These are phyloP conservation scores for Cryptosula pallasiana DNA, from an alignment of 2,888 invertebrate species.

Conservation along the genomic window DNA sequence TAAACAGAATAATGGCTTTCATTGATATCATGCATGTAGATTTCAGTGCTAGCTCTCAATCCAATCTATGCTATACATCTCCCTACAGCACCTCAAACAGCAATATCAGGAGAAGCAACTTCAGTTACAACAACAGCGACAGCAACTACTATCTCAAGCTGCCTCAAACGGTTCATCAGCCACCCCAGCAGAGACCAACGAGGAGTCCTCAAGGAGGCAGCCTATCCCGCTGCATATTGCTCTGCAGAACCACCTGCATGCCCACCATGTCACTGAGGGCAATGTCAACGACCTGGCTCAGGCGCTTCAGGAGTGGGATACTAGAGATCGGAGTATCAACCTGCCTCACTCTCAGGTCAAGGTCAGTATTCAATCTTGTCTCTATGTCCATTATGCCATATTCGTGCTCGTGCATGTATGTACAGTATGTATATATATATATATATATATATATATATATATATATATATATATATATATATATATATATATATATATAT, in stretches of 20 bases:
- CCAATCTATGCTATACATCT: too few species aligned
- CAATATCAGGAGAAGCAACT: conserved; percentile 22
- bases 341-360: background rate
- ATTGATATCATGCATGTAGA: too few species aligned
- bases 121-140: conserved; percentile 25
- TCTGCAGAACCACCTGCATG: conserved; percentile 19
- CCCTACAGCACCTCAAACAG: conserved; percentile 12
- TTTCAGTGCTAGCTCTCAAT: too few species aligned
- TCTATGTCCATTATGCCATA: too few species aligned
- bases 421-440: too few species aligned
- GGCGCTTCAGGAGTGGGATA: conserved; percentile 24
- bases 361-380: background rate
- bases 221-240: conserved; percentile 22
- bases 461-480: too few species aligned
- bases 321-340: conserved; percentile 13
- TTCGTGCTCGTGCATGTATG: too few species aligned
- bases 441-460: too few species aligned
- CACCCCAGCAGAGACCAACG: background rate
- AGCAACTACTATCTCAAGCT: conserved; percentile 31
- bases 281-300: conserved; percentile 22
- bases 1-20: too few species aligned
- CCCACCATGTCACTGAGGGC: conserved; percentile 22
- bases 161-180: background rate
- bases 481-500: too few species aligned
- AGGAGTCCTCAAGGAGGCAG: background rate